Evolutionary conservation across 2,797 vertebrate genomes (phyloP).

Genomic region (Danio aesculapii): DNA sequence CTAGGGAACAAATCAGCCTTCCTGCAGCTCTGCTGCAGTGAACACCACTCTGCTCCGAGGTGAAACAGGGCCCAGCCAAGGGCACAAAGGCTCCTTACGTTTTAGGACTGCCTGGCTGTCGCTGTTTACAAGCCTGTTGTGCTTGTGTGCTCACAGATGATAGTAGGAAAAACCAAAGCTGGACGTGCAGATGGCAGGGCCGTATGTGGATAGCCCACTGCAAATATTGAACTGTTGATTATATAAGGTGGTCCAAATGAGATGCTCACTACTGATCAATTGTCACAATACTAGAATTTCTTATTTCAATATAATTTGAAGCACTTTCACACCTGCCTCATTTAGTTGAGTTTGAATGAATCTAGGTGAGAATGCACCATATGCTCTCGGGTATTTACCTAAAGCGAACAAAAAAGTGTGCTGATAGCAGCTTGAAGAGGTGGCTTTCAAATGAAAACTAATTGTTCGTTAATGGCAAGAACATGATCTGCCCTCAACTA

Average conservation of each 20-base stretch:
- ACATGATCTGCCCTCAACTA: no score
- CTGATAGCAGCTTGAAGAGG: no score
- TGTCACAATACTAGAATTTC: no score
- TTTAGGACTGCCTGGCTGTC: constrained; percentile 38
- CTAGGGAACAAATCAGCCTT: constrained; percentile 92
- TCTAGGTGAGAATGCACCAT: no score
- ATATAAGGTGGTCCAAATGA: constrained; percentile 1
- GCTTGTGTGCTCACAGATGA: constrained; percentile 27
- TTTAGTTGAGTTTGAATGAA: no score
- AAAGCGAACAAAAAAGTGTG: no score
- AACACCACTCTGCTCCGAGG: constrained; percentile 63
- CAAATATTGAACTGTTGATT: constrained; percentile 16
- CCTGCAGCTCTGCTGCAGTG: constrained; percentile 79
- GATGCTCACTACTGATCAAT: neutral
- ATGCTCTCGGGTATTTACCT: no score
- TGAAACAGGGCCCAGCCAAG: constrained; percentile 63
- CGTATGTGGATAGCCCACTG: constrained; percentile 6
- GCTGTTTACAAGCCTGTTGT: constrained; percentile 24
- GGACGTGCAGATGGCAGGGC: constrained; percentile 31
- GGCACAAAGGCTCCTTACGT: constrained; percentile 32
- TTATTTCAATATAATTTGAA: no score
- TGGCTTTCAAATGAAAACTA: no score
- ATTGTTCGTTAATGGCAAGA: no score
- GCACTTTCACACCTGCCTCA: no score
- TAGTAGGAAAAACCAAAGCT: constrained; percentile 18